Evolutionary conservation across 2,113 vertebrate species (phyloP).

Genomic region (Nothocercus nigrocapillus): DNA sequence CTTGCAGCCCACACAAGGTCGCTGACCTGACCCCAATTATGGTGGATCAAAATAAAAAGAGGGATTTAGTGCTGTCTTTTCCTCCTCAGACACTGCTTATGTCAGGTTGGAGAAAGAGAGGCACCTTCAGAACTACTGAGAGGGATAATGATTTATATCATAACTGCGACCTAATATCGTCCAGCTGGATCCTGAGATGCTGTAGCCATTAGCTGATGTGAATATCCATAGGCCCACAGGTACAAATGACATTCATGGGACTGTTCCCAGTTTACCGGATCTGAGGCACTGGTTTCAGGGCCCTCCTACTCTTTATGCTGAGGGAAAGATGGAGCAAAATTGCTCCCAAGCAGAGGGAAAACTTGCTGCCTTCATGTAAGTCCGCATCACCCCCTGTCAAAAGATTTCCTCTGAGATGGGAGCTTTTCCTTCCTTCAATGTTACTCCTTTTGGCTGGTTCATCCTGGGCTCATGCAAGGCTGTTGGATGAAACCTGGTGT

Average conservation of each 20-base stretch:
- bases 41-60: background rate
- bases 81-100: background rate
- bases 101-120: background rate
- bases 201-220: background rate
- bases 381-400: no score
- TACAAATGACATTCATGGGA: background rate
- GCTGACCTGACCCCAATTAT: background rate
- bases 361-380: background rate
- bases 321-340: background rate
- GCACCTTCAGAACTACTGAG: background rate
- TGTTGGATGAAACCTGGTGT: accelerated
- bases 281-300: background rate
- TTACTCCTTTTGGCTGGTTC: accelerated
- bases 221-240: background rate
- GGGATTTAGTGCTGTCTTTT: background rate
- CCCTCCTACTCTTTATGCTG: background rate
- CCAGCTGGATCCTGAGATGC: background rate
- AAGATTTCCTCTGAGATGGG: accelerated
- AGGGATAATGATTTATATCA: background rate
- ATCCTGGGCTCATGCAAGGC: accelerated
- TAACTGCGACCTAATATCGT: background rate
- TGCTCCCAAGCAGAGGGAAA: background rate
- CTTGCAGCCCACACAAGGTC: background rate
- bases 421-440: background rate
- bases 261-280: background rate